A percentile compares a stretch with the other conserved stretches of the same genome.
These are phyloP conservation scores for Limonius californicus DNA, from an alignment of 1,140 invertebrate genomes.

Conservation along the genomic window DNA sequence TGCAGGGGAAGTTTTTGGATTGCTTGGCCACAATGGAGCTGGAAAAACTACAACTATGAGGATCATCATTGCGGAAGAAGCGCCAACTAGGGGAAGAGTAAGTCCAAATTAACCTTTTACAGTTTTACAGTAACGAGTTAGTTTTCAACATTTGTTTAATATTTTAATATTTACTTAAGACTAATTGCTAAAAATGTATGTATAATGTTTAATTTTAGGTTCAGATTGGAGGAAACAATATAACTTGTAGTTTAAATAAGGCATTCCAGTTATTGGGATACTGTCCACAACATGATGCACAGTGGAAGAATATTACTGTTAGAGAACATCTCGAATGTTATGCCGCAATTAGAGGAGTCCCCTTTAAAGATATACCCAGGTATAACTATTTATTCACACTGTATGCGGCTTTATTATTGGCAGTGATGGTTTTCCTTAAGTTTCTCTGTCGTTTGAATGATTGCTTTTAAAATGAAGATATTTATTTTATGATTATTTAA, in stretches of 20 bases:
- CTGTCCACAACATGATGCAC: constrained; percentile 82
- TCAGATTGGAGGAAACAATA: constrained; percentile 65
- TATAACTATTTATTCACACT: too few relatives aligned
- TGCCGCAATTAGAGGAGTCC: constrained; percentile 73
- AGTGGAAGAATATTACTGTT: constrained; percentile 79
- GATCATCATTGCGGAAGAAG: constrained; percentile 78
- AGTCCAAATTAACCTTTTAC: constrained; percentile 29
- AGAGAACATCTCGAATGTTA: constrained; percentile 78
- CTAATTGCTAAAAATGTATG: too few relatives aligned
- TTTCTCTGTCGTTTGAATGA: too few relatives aligned
- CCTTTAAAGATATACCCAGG: constrained; percentile 58
- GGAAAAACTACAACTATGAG: constrained; percentile 87
- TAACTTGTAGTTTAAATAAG: constrained; percentile 59
- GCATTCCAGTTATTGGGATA: constrained; percentile 75
- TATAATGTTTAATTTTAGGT: too few relatives aligned
- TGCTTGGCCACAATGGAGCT: constrained; percentile 85
- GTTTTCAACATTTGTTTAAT: too few relatives aligned
- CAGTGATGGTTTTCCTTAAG: too few relatives aligned
- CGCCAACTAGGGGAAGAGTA: constrained; percentile 67
- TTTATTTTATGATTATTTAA: too few relatives aligned
- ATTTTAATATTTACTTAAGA: background rate
- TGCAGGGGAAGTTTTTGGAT: constrained; percentile 78
- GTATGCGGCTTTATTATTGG: too few relatives aligned
- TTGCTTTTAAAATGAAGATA: too few relatives aligned
- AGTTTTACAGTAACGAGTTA: too few relatives aligned